A percentile compares a stretch with the other conserved stretches of the same genome.
Evolutionary conservation across 64 coral and sea anemone species (phyloP).

Genomic region (Orbicella faveolata): DNA sequence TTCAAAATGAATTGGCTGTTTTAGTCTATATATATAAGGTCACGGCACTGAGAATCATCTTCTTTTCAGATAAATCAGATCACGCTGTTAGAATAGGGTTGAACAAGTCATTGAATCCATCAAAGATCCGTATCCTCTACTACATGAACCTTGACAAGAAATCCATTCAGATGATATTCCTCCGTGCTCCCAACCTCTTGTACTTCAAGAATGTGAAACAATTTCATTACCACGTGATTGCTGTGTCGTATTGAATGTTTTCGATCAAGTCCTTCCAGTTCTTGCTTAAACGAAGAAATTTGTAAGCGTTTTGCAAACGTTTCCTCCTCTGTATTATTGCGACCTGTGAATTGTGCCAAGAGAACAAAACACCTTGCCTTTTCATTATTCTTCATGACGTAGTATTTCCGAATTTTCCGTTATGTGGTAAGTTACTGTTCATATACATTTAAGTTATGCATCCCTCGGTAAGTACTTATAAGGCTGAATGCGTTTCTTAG

Average conservation of each 20-base stretch:
- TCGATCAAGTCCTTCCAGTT: slow-evolving; percentile 18
- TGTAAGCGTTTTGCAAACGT: slow-evolving; percentile 20
- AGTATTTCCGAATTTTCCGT: background rate
- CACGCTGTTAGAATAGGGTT: no score
- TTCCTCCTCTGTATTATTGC: background rate
- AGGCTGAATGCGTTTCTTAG: no score
- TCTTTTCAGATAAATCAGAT: no score
- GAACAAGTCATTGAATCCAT: background rate
- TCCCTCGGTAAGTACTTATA: no score
- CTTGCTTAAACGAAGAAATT: slow-evolving; percentile 18
- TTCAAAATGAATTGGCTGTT: no score
- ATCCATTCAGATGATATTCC: background rate
- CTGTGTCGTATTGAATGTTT: slow-evolving; percentile 5
- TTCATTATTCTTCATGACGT: slow-evolving; percentile 1
- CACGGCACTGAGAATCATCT: no score
- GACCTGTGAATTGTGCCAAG: slow-evolving; percentile 11
- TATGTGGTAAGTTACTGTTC: background rate
- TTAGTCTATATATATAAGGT: no score
- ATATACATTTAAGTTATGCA: background rate
- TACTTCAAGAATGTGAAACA: slow-evolving; percentile 44
- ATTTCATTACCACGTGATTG: background rate
- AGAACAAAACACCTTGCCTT: slow-evolving; percentile 20
- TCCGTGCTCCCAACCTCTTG: slow-evolving; percentile 29
- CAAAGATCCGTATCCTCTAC: slow-evolving; percentile 33
- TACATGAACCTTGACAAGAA: background rate